A percentile compares a stretch with the other conserved stretches of the same genome.
Evolutionary conservation across 2,113 vertebrate genomes (phyloP).

Genomic region (Sebastes schlegelii): DNA sequence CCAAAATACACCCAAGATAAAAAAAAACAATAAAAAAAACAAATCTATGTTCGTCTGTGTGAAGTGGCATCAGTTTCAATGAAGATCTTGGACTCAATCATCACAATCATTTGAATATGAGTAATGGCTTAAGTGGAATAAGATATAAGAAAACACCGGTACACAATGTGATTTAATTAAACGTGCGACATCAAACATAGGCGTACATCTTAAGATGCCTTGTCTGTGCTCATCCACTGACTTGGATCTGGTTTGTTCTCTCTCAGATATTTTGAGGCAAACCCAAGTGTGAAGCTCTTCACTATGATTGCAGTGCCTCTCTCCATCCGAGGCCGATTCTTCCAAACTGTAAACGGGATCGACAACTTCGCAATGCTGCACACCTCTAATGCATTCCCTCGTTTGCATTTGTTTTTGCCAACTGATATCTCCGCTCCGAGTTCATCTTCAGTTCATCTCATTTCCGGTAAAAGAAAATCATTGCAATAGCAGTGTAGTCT

Average conservation of each 20-base stretch:
- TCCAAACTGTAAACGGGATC: conserved; percentile 31
- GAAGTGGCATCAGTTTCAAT: background rate
- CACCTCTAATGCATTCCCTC: conserved; percentile 12
- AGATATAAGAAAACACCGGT: background rate
- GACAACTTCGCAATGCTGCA: background rate
- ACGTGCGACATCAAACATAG: conserved; percentile 13
- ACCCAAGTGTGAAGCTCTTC: background rate
- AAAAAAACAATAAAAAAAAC: too few relatives aligned
- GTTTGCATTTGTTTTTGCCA: conserved; percentile 19
- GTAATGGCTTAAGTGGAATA: too few relatives aligned
- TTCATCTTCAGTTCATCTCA: conserved; percentile 6
- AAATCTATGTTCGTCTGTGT: background rate
- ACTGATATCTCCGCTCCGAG: conserved; percentile 7
- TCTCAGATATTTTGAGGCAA: background rate
- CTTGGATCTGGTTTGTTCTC: conserved; percentile 1
- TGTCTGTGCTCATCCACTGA: background rate
- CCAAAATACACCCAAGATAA: background rate
- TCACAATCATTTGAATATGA: background rate
- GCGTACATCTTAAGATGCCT: background rate
- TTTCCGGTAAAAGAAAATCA: background rate
- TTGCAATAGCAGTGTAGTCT: background rate
- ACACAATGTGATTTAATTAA: conserved; percentile 10
- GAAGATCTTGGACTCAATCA: background rate
- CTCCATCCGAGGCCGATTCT: background rate
- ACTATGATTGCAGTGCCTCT: conserved; percentile 1